Percentiles rank a stretch among this genome's conserved stretches.
Evolutionary conservation across 2,888 invertebrate genomes (phyloP).

Genomic region (Rhopalosiphum nymphaeae): DNA sequence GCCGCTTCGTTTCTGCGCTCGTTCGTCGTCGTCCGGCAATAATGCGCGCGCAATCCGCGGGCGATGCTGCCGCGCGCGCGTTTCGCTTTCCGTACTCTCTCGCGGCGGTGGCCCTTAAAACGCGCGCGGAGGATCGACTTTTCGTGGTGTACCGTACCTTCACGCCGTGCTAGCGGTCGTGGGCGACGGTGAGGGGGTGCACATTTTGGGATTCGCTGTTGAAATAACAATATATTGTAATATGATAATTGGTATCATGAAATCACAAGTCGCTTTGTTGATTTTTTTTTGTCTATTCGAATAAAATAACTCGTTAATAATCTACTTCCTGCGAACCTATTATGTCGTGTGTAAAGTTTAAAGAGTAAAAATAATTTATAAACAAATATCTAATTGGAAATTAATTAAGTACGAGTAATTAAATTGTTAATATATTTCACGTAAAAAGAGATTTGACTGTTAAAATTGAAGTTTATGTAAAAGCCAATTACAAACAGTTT

Average conservation of each 20-base stretch:
- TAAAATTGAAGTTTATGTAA: background rate
- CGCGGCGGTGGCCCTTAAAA: background rate
- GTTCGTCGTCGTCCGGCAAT: background rate
- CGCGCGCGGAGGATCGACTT: slow-evolving; percentile 16
- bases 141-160: background rate
- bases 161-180: background rate
- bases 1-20: background rate
- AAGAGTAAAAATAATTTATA: background rate
- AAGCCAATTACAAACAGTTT: background rate
- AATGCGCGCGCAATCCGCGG: background rate
- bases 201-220: background rate
- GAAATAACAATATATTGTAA: background rate
- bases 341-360: background rate
- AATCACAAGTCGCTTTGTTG: background rate
- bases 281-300: background rate
- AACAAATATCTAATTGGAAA: background rate
- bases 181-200: background rate
- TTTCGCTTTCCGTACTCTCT: background rate
- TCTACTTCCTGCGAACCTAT: background rate
- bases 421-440: background rate
- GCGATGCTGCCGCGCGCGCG: background rate
- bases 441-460: background rate
- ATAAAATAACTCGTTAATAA: background rate
- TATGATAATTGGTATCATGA: background rate
- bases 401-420: background rate